Evolutionary conservation across 2,797 vertebrate genomes (phyloP).

Genomic region (Arrhamphus sclerolepis): DNA sequence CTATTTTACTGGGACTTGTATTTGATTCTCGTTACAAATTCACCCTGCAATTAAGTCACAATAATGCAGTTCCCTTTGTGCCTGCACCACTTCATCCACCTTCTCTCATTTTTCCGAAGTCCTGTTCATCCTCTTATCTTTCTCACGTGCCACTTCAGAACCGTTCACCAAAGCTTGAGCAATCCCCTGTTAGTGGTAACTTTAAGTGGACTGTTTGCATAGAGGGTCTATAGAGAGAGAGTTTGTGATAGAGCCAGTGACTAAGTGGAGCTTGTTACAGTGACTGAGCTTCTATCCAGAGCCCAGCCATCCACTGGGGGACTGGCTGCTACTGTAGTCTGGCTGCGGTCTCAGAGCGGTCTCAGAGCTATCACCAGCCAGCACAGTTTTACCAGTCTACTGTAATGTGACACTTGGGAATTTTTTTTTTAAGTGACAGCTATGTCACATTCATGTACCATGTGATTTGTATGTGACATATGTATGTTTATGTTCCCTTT

Average conservation of each 20-base stretch:
- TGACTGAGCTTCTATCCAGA: slow-evolving; percentile 71
- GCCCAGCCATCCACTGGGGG: slow-evolving; percentile 70
- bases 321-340: slow-evolving; percentile 73
- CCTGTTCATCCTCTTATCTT: slow-evolving; percentile 58
- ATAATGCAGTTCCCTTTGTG: slow-evolving; percentile 10
- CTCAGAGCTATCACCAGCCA: slow-evolving; percentile 68
- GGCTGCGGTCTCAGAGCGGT: slow-evolving; percentile 66
- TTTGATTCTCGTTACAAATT: not conserved
- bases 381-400: slow-evolving; percentile 62
- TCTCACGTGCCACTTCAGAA: slow-evolving; percentile 55
- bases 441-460: slow-evolving; percentile 49
- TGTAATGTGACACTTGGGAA: slow-evolving; percentile 65
- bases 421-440: slow-evolving; percentile 35
- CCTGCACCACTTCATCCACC: slow-evolving; percentile 14
- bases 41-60: not conserved
- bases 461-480: slow-evolving; percentile 43
- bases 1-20: too few species aligned
- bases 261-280: slow-evolving; percentile 71
- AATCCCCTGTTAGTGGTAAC: slow-evolving; percentile 64
- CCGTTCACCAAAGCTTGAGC: slow-evolving; percentile 60
- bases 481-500: slow-evolving; percentile 31
- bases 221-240: slow-evolving; percentile 57
- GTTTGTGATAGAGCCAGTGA: slow-evolving; percentile 56
- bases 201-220: slow-evolving; percentile 73
- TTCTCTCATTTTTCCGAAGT: slow-evolving; percentile 41